A percentile compares a stretch with the other conserved stretches of the same genome.
phyloP scores from a whole-genome alignment of 2,113 vertebrate genomes.

The Colaptes auratus region DNA sequence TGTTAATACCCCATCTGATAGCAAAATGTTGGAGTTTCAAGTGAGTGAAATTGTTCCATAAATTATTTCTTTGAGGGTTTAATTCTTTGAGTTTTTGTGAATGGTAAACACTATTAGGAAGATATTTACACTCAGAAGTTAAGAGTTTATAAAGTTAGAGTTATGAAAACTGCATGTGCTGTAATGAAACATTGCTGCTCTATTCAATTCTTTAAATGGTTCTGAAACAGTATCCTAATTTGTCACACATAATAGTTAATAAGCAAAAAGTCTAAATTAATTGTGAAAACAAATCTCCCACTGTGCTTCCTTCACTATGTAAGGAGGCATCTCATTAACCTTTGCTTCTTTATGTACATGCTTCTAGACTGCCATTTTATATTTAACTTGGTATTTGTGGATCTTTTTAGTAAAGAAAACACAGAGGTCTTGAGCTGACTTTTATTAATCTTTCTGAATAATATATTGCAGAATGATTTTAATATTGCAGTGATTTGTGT shows the following conservation, averaged over 20 bases:
- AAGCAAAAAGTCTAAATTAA: not conserved
- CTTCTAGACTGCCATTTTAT: not conserved
- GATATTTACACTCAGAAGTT: not conserved
- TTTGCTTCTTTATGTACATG: not conserved
- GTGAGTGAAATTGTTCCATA: conserved; percentile 71
- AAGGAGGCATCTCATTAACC: not conserved
- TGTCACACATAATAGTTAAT: not conserved
- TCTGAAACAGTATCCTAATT: not conserved
- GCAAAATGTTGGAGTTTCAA: conserved; percentile 68
- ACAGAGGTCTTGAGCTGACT: not conserved
- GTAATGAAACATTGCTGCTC: not conserved
- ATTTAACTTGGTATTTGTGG: not conserved
- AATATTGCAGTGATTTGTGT: not conserved
- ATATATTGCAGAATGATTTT: not conserved
- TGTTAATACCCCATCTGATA: conserved; percentile 75
- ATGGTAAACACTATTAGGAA: not conserved
- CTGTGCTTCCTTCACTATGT: not conserved
- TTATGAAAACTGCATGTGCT: not conserved
- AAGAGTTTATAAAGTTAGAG: not conserved
- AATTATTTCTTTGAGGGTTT: not conserved
- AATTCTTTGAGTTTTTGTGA: conserved; percentile 29
- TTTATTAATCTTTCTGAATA: not conserved
- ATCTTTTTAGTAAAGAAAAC: not conserved
- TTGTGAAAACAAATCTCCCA: not conserved
- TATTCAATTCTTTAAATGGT: not conserved